Conservation (phyloP, 2,888 invertebrate genomes). For the Merodon equestris region DNA sequence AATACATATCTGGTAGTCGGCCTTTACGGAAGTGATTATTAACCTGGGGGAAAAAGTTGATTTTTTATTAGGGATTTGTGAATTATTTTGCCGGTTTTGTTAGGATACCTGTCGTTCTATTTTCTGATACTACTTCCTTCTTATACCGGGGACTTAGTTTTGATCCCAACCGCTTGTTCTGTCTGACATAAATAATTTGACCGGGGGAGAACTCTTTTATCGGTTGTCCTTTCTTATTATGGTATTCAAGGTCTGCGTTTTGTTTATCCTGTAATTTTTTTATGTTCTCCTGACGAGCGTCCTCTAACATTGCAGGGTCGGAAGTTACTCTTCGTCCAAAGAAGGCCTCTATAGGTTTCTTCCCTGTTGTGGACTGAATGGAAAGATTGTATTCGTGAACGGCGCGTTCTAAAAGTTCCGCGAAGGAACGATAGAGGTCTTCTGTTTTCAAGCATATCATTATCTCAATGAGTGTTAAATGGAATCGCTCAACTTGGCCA, state of each 20-base stretch:
- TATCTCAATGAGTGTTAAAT: constrained; percentile 64
- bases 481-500: constrained; percentile 62
- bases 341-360: constrained; percentile 60
- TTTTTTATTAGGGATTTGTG: constrained; percentile 28
- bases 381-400: constrained; percentile 53
- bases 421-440: constrained; percentile 34
- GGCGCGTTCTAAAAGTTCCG: constrained; percentile 55
- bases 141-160: constrained; percentile 39
- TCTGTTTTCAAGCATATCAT: constrained; percentile 57
- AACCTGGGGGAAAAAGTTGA: constrained; percentile 1
- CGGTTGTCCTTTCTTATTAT: constrained; percentile 55
- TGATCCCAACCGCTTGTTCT: constrained; percentile 48
- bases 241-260: constrained; percentile 41
- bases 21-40: constrained; percentile 1
- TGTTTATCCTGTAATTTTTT: constrained; percentile 54
- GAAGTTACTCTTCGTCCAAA: constrained; percentile 45
- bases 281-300: constrained; percentile 36
- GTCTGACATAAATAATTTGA: constrained; percentile 43
- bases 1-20: no score
- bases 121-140: constrained; percentile 45
- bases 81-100: constrained; percentile 36
- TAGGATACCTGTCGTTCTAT: constrained; percentile 29
- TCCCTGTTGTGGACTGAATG: constrained; percentile 43
- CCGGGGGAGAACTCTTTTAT: constrained; percentile 45
- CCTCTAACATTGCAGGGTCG: constrained; percentile 54